Evolutionary conservation across 2,113 vertebrate genomes (phyloP).

Genomic region (Carassius carassius): DNA sequence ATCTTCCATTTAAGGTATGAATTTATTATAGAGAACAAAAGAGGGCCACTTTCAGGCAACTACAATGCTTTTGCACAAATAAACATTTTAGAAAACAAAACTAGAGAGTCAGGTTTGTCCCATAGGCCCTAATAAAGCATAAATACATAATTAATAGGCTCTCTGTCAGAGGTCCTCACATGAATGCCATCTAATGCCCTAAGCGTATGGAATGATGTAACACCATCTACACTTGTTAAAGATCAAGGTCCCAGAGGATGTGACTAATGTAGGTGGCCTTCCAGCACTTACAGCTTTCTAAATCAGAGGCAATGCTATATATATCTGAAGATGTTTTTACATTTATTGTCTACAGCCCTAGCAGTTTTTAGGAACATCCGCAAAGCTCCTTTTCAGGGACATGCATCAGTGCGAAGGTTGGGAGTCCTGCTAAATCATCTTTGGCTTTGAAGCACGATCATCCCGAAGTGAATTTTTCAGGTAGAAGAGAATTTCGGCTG

Average conservation of each 20-base stretch:
- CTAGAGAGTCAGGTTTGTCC: not conserved
- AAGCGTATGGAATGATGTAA: not conserved
- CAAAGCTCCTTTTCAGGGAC: slow-evolving; percentile 25
- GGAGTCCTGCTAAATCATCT: slow-evolving; percentile 26
- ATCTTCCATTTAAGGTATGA: slow-evolving; percentile 21
- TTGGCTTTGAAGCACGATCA: not conserved
- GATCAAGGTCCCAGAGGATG: slow-evolving; percentile 25
- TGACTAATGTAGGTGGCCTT: slow-evolving; percentile 40
- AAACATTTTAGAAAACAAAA: slow-evolving; percentile 23
- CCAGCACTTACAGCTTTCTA: slow-evolving; percentile 27
- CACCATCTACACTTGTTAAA: slow-evolving; percentile 33
- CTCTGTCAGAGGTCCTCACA: not conserved
- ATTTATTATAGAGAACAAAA: slow-evolving; percentile 28
- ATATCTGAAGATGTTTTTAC: too few species aligned
- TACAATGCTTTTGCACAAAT: slow-evolving; percentile 12
- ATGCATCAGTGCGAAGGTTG: slow-evolving; percentile 27
- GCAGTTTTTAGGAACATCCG: not conserved
- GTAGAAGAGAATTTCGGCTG: not conserved
- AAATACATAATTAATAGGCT: slow-evolving; percentile 32
- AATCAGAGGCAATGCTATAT: slow-evolving; percentile 13
- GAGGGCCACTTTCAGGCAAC: slow-evolving; percentile 17
- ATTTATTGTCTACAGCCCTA: too few species aligned
- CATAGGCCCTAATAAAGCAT: slow-evolving; percentile 18
- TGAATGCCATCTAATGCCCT: not conserved
- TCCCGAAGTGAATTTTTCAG: slow-evolving; percentile 4